Percentiles rank a stretch among this genome's conserved stretches.
Conservation (phyloP, 2,888 invertebrate genomes). For the Perizoma flavofasciatum region DNA sequence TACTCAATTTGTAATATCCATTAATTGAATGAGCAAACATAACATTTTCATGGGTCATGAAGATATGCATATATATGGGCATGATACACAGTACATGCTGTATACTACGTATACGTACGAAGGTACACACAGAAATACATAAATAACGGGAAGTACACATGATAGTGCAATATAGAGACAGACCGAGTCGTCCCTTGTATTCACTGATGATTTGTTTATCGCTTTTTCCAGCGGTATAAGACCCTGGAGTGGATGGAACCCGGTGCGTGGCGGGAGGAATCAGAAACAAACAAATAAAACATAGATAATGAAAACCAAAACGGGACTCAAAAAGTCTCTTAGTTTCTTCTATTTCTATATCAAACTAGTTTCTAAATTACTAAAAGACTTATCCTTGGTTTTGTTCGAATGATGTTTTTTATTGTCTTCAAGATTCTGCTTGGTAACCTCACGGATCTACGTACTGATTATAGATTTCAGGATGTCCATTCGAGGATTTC, state of each 20-base stretch:
- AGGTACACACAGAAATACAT: slow-evolving; percentile 67
- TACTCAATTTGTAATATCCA: slow-evolving; percentile 6
- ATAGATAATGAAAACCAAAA: slow-evolving; percentile 60
- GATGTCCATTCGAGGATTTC: too few species aligned
- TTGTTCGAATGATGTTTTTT: slow-evolving; percentile 7
- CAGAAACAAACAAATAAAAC: slow-evolving; percentile 68
- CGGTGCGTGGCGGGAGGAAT: slow-evolving; percentile 72
- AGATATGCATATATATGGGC: slow-evolving; percentile 23
- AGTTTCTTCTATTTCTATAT: slow-evolving; percentile 69
- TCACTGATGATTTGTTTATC: slow-evolving; percentile 80
- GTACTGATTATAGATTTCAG: too few species aligned
- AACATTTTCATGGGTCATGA: slow-evolving; percentile 21
- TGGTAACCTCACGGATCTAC: too few species aligned
- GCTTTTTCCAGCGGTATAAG: slow-evolving; percentile 81
- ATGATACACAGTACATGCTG: slow-evolving; percentile 70
- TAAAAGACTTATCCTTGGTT: slow-evolving; percentile 76
- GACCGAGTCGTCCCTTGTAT: slow-evolving; percentile 80
- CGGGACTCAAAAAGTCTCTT: slow-evolving; percentile 47
- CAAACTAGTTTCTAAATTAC: slow-evolving; percentile 69
- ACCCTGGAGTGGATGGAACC: slow-evolving; percentile 73
- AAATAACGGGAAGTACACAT: slow-evolving; percentile 61
- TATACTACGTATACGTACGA: slow-evolving; percentile 63
- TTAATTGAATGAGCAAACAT: slow-evolving; percentile 27
- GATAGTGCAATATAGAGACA: slow-evolving; percentile 70
- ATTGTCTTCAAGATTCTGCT: too few species aligned